Conservation (phyloP, 2,888 invertebrate species). For the Theretra japonica region DNA sequence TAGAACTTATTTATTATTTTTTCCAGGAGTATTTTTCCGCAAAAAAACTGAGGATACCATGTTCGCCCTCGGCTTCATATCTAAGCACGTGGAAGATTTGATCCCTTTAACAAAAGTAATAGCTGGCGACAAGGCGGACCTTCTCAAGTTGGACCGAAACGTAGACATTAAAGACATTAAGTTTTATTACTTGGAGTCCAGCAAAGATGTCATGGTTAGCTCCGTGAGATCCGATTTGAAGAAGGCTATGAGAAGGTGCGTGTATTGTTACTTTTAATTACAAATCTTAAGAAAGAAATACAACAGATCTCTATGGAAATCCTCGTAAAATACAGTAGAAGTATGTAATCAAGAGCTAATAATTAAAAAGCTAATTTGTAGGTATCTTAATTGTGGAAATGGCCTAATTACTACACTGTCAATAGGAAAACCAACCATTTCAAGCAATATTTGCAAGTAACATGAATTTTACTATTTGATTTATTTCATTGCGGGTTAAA, state of each 20-base stretch:
- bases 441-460: too few relatives aligned
- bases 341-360: too few relatives aligned
- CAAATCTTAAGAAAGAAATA: neutral
- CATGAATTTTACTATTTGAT: too few relatives aligned
- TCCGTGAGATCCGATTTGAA: conserved; percentile 88
- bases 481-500: too few relatives aligned
- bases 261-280: neutral
- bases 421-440: too few relatives aligned
- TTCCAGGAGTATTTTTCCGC: conserved; percentile 88
- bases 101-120: conserved; percentile 89
- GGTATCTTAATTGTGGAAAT: too few relatives aligned
- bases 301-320: too few relatives aligned
- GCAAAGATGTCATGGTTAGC: conserved; percentile 89
- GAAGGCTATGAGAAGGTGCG: conserved; percentile 85
- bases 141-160: conserved; percentile 86
- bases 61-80: conserved; percentile 93
- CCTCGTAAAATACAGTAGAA: too few relatives aligned
- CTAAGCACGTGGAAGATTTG: conserved; percentile 92
- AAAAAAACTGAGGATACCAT: conserved; percentile 88
- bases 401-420: too few relatives aligned
- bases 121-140: conserved; percentile 82
- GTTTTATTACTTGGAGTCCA: conserved; percentile 90
- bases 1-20: neutral
- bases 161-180: conserved; percentile 88
- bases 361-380: too few relatives aligned